Base-by-base conservation (phyloP, 2,888 invertebrate species). In the Rhaphigaster nebulosa region DNA sequence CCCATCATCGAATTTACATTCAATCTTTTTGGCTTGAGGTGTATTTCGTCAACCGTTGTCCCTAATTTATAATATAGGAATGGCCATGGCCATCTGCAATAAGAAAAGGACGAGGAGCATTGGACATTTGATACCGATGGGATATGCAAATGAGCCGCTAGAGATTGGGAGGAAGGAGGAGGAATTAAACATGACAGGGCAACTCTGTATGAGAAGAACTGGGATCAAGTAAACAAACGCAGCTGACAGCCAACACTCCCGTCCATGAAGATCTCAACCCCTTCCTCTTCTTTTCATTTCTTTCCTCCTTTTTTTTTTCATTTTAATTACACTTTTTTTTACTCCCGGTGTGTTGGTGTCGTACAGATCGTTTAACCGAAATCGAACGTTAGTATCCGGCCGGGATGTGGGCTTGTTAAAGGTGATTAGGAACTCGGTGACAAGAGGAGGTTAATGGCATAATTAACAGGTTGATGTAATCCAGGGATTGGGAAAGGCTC, bases 161-260 rank as follows among this genome's bases (percentile, higher is more conserved):
- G 84, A 15, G 12, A 12, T 41, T n/a, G 5, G 76, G 38, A 3
- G 76, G n/a, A 76, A 41, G 84, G 41, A 41, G 80, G 41, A 45
- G 84, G 23, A 84, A 84, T 84, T 41, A 34, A 70, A 70, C 70
- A 70, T 70, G 70, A 84, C 84, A 84, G n/a, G 84, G 10, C 3
- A 1, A 23, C 41, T 80, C 15, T 13, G 38, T 38, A 26, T 4
- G 4, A 23, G 80, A 80, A 29, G 3, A 0, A 1, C 38, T 13
- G 34, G 34, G 76, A 60, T 60, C 60, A n/a, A 60, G 76, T 76
- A 76, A 41, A 76, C 76, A 38, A 60, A 60, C 26, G n/a, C 12
- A 1, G 12, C n/a, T 65, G 34, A 41, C 23, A 80, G 29, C 6
- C 76, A 76, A 76, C 76, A 34, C 38, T 38, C 38, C 26, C 10